Evolutionary conservation across 2,888 invertebrate species (phyloP).

Genomic region (Nomada goodeniana): DNA sequence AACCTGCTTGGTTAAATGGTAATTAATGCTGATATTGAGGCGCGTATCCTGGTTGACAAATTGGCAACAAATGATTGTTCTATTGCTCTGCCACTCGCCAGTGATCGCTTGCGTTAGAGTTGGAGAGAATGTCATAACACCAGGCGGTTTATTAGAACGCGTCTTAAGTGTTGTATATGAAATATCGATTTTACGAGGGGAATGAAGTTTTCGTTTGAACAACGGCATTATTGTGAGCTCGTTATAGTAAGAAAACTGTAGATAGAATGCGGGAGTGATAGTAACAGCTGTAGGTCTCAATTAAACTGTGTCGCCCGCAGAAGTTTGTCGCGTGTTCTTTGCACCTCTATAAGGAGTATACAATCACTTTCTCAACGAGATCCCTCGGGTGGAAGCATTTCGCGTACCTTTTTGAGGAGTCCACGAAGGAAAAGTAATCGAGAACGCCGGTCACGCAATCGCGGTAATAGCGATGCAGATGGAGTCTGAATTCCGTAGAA

Average conservation of each 20-base stretch:
- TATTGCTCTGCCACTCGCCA: background rate
- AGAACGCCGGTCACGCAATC: conserved; percentile 20
- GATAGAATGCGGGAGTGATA: background rate
- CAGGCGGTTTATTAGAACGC: no score
- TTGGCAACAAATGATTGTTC: background rate
- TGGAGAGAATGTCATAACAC: background rate
- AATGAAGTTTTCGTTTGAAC: no score
- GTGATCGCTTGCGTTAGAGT: background rate
- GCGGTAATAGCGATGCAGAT: conserved; percentile 22
- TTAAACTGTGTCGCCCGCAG: background rate
- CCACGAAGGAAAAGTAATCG: background rate
- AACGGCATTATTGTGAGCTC: no score
- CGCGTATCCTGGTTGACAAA: background rate
- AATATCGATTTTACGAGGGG: no score
- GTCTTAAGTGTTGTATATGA: no score
- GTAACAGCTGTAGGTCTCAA: background rate
- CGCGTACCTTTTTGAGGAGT: conserved; percentile 7
- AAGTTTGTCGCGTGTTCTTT: background rate
- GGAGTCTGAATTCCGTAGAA: conserved; percentile 38
- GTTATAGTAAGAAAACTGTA: no score
- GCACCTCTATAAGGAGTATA: background rate
- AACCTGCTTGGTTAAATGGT: background rate
- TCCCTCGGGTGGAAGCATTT: background rate
- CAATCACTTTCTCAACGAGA: background rate
- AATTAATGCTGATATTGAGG: conserved; percentile 7